Evolutionary conservation across 2,797 vertebrate species (phyloP).

Genomic region (Pseudomugil gertrudae): DNA sequence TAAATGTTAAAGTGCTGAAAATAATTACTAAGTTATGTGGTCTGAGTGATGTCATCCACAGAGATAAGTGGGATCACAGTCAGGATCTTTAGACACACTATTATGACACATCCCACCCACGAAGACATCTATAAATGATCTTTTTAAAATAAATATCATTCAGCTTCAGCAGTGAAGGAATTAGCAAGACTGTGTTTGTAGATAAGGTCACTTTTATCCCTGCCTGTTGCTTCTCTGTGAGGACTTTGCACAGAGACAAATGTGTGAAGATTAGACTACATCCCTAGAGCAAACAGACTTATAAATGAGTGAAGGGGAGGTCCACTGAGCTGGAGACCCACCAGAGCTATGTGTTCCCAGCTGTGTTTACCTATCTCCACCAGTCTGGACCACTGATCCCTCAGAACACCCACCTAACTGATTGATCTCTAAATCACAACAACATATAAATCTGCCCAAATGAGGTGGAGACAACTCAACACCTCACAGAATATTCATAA

Average conservation of each 20-base stretch:
- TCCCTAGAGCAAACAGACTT: constrained; percentile 80
- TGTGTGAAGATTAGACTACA: constrained; percentile 74
- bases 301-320: constrained; percentile 63
- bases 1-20: background rate
- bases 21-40: background rate
- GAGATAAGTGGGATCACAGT: constrained; percentile 7
- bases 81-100: constrained; percentile 29
- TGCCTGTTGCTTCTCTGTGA: constrained; percentile 41
- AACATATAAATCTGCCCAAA: constrained; percentile 16
- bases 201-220: constrained; percentile 64
- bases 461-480: background rate
- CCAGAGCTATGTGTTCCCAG: constrained; percentile 69
- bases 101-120: constrained; percentile 61
- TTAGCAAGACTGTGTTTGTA: constrained; percentile 54
- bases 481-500: background rate
- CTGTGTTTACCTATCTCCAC: constrained; percentile 78
- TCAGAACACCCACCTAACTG: constrained; percentile 47
- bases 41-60: background rate
- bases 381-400: constrained; percentile 51
- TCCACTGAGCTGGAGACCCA: constrained; percentile 48
- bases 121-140: constrained; percentile 51
- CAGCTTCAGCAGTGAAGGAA: constrained; percentile 59
- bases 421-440: constrained; percentile 7
- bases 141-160: constrained; percentile 50
- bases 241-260: constrained; percentile 52